Base-by-base conservation (phyloP, 2,888 invertebrate species). In the Drosophila subquinaria region DNA sequence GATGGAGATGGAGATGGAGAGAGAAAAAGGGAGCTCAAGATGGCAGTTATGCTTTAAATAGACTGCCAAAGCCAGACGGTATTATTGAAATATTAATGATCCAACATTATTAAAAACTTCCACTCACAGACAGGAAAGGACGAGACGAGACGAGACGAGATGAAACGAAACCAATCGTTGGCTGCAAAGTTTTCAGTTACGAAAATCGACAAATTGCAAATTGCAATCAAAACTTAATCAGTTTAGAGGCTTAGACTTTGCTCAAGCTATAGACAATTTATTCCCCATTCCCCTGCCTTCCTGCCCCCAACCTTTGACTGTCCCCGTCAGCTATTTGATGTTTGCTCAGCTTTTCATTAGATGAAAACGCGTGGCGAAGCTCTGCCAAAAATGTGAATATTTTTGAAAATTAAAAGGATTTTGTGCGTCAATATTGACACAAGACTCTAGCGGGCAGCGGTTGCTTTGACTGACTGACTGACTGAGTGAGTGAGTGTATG, bases 211-310 rank as follows among this genome's bases (percentile, higher is more conserved):
- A 30, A 89, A 84, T 87, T 79, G 74, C 73, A 84, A 89, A 82
- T 89, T 84, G 87, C 82, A 85, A 87, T 89, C 85, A 89, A 82
- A 87, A 81, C 82, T 81, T 88, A 89, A 87, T 88, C 82, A 87
- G 89, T 88, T 87, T 85, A 89, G 72, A 76, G 78, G 77, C 87
- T 85, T 85, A 79, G 78, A 73, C 70, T 17, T 64, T 48, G 45
- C 36, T 42, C 33, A n/a, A 36, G 27, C 38, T 48, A 70, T 45
- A 56, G 45, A 42, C 51, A 61, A 65, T 50, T 57, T 62, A 33
- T 30, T 57, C 35, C 62, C 45, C 17, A 17, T 17, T 17, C 17
- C 17, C 17, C 17, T 1, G 17, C 17, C 17, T 1, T 1, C 17
- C 13, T 23, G 11, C 35, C 40, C n/a, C 17, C 40, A 23, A 35